Conservation (phyloP, 2,888 invertebrate genomes). For the Sericinus montela region DNA sequence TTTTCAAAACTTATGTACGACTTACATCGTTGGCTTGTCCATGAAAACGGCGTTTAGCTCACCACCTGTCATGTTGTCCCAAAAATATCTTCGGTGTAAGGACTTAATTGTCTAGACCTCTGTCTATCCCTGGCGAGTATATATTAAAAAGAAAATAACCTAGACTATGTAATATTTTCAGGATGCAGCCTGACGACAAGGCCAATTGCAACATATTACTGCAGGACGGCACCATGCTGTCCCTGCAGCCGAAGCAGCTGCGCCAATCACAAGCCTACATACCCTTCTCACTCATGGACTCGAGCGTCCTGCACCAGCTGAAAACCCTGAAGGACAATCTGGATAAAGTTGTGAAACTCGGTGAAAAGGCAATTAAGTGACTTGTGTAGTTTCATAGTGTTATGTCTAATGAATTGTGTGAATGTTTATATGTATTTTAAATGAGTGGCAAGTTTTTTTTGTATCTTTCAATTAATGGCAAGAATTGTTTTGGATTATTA, state of each 20-base stretch:
- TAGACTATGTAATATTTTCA: conserved; percentile 29
- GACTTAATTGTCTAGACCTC: no score
- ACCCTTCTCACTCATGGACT: conserved; percentile 64
- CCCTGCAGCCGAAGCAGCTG: conserved; percentile 78
- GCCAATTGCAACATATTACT: conserved; percentile 84
- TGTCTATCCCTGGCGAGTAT: no score
- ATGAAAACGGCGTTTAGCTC: no score
- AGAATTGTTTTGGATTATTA: no score
- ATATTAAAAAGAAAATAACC: no score
- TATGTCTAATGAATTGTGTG: not conserved
- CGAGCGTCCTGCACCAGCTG: conserved; percentile 64
- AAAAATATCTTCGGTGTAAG: no score
- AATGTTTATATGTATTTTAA: not conserved
- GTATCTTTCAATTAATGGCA: no score
- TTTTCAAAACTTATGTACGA: no score
- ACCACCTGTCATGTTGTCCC: no score
- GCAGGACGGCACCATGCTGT: conserved; percentile 80
- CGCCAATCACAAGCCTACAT: conserved; percentile 63
- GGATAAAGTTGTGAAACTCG: conserved; percentile 56
- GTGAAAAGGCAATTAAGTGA: conserved; percentile 40
- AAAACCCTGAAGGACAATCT: conserved; percentile 72
- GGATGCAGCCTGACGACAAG: conserved; percentile 68
- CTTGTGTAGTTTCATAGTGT: not conserved
- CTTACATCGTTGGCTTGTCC: no score
- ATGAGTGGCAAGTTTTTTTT: no score